Evolutionary conservation across 2,797 vertebrate species (phyloP).

Genomic region (Pseudomugil gertrudae): DNA sequence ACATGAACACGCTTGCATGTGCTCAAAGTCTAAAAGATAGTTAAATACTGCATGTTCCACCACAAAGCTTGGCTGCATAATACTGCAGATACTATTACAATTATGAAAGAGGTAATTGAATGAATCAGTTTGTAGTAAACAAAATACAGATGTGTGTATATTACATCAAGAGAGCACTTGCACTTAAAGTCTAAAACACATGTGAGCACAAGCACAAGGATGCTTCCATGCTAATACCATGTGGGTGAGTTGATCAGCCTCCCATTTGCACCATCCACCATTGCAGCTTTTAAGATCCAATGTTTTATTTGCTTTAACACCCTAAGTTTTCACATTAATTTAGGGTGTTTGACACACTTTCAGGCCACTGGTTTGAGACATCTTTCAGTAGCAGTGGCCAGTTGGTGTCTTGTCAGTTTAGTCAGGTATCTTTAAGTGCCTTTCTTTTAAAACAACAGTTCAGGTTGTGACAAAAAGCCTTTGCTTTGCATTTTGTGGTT

Average conservation of each 20-base stretch:
- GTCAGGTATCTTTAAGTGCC: not conserved
- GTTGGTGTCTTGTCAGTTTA: not conserved
- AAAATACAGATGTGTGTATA: not conserved
- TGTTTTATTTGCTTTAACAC: constrained; percentile 23
- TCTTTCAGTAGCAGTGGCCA: not conserved
- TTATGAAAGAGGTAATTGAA: not conserved
- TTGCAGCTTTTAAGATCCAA: constrained; percentile 19
- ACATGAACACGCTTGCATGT: constrained; percentile 54
- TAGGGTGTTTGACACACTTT: not conserved
- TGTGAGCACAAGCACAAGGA: not conserved
- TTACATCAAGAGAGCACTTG: constrained; percentile 8
- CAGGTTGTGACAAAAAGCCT: constrained; percentile 10
- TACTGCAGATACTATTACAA: constrained; percentile 5
- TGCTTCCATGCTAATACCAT: constrained; percentile 1
- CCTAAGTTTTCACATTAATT: constrained; percentile 2
- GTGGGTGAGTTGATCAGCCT: constrained; percentile 44
- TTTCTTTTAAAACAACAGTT: not conserved
- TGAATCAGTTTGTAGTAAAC: not conserved
- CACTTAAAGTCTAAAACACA: not conserved
- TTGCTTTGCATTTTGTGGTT: constrained; percentile 38
- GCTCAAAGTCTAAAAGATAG: constrained; percentile 30
- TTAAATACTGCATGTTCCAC: constrained; percentile 34
- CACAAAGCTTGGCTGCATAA: constrained; percentile 31
- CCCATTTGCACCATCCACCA: constrained; percentile 20
- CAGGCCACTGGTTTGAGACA: not conserved